Percentiles rank a stretch among this genome's conserved stretches.
These are phyloP conservation scores for Sacculina carcini DNA, from an alignment of 2,888 invertebrate genomes.

Conservation along the genomic window DNA sequence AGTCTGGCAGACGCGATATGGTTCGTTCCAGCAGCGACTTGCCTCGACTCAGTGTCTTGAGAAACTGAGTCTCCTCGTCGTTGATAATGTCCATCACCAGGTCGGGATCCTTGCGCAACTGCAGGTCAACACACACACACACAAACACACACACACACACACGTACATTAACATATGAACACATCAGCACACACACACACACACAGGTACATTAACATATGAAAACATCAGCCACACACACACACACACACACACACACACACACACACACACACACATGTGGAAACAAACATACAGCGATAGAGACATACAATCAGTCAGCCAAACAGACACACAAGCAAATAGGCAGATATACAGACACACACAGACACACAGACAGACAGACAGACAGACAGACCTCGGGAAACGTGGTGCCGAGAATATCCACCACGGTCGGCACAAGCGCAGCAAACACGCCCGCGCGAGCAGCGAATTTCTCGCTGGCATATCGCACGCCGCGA, in stretches of 20 bases:
- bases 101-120: conserved; percentile 64
- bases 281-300: not conserved
- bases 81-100: conserved; percentile 78
- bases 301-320: not conserved
- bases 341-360: too few relatives aligned
- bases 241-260: not conserved
- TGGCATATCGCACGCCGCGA: conserved; percentile 80
- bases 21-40: conserved; percentile 24
- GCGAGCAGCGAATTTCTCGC: conserved; percentile 83
- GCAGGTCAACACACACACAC: not conserved
- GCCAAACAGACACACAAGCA: too few relatives aligned
- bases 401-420: conserved; percentile 40
- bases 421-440: conserved; percentile 61
- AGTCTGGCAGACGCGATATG: conserved; percentile 22
- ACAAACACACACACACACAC: not conserved
- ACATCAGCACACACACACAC: not conserved
- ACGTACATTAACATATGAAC: not conserved
- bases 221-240: not conserved
- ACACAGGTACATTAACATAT: not conserved
- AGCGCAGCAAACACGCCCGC: conserved; percentile 79
- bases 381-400: conserved; percentile 22
- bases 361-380: not conserved
- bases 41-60: conserved; percentile 66
- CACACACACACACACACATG: too few relatives aligned
- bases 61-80: conserved; percentile 90